Base-by-base conservation (phyloP, 2,888 invertebrate species). In the Boloria selene region DNA sequence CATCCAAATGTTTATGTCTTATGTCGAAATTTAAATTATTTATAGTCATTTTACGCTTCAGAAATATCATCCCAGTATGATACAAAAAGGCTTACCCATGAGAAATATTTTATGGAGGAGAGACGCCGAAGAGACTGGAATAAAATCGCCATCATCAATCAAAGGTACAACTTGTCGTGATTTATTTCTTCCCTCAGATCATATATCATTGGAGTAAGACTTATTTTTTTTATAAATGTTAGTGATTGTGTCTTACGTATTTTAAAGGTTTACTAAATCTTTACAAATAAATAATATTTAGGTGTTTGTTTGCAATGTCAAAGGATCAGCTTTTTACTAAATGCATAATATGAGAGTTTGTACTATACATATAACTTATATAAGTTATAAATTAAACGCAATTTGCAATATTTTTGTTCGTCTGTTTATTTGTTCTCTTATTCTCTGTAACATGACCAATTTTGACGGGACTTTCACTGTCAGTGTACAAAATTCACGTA, bases 71-170 rank as follows among this genome's bases (percentile, higher is more conserved):
- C 38, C 4, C 16, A 2, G 31, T 16, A 53, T n/a, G 16, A 13
- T 17, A 42, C 42, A 54, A 56, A 56, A 56, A 42, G 42, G 44
- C n/a, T 42, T 54, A 13, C 18, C 5, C 13, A 5, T 17, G 17
- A 53, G 47, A 61, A 18, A 53, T 54, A 61, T 53, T 53, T 53
- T 7, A 61, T 53, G 17, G 18, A 54, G 42, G 13, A 47, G 45
- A 55, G 62, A 42, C 51, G 55, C 38, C 22, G 10, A 53, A 56
- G 53, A 61, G 58, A 44, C 49, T 54, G 38, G 22, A 17, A 62
- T 58, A 60, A 65, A 59, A 61, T 51, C 49, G 58, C 44, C 22
- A 14, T 58, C 65, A 65, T 68, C 68, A 68, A 68, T 68, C 68
- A 68, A 64, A 68, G 50, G 61, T 59, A 54, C 65, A 53, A 65